Evolutionary conservation across 2,888 invertebrate genomes (phyloP).

Genomic region (Dynastes tityus): DNA sequence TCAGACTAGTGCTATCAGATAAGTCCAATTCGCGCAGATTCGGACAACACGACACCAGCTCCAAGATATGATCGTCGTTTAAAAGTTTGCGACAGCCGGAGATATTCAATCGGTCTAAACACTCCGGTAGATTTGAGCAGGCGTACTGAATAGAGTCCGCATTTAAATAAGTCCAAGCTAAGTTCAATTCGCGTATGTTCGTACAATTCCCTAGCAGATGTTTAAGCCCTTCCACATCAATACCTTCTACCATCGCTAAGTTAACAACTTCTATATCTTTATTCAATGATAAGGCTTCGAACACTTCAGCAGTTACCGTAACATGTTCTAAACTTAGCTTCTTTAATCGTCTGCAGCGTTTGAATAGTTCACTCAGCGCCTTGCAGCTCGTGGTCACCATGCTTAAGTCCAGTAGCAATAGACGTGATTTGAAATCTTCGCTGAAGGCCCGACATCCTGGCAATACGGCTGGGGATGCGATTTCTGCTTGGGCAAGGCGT

Average conservation of each 20-base stretch:
- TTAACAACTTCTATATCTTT: slow-evolving; percentile 84
- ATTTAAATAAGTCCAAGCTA: slow-evolving; percentile 86
- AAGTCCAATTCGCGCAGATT: slow-evolving; percentile 88
- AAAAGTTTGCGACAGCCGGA: slow-evolving; percentile 87
- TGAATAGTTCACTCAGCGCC: slow-evolving; percentile 76
- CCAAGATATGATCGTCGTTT: slow-evolving; percentile 80
- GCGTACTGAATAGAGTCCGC: slow-evolving; percentile 76
- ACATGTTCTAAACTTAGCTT: slow-evolving; percentile 91
- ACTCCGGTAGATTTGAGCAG: slow-evolving; percentile 76
- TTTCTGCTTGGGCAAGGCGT: slow-evolving; percentile 84
- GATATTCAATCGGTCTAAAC: slow-evolving; percentile 83
- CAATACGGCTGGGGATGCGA: slow-evolving; percentile 73
- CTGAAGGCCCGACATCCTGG: slow-evolving; percentile 66
- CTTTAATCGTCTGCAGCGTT: slow-evolving; percentile 79
- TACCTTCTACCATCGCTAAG: slow-evolving; percentile 85
- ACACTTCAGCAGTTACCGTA: slow-evolving; percentile 76
- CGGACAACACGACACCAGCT: slow-evolving; percentile 79
- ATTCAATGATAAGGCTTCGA: slow-evolving; percentile 80
- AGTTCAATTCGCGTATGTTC: slow-evolving; percentile 80
- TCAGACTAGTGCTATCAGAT: slow-evolving; percentile 87
- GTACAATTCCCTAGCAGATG: slow-evolving; percentile 76
- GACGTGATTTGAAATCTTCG: slow-evolving; percentile 72
- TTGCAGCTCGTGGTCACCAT: slow-evolving; percentile 79
- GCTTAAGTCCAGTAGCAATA: slow-evolving; percentile 91
- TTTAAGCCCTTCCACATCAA: slow-evolving; percentile 78